Percentiles rank a stretch among this genome's conserved stretches.
Conservation (phyloP, 1,140 invertebrate genomes). For the Paraescarpia echinospica region DNA sequence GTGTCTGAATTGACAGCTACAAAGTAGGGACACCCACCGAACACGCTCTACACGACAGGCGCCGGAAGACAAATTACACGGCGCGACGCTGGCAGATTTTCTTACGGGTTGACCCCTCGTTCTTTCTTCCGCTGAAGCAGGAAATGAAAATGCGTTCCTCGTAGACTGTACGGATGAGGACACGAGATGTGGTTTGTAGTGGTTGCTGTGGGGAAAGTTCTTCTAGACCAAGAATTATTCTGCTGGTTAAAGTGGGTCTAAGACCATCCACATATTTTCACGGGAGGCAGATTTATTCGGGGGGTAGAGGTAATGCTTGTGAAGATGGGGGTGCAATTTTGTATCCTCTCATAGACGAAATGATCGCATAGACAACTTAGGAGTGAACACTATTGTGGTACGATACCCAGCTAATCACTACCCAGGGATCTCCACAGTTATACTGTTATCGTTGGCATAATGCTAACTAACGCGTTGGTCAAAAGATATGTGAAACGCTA, state of each 20-base stretch:
- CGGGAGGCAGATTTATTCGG: too few species aligned
- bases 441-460: too few species aligned
- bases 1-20: background rate
- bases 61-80: background rate
- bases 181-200: background rate
- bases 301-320: too few species aligned
- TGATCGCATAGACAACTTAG: too few species aligned
- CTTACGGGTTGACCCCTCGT: background rate
- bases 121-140: background rate
- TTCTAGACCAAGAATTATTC: background rate
- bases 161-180: background rate
- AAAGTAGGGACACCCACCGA: background rate
- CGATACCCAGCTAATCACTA: too few species aligned
- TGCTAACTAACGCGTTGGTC: too few species aligned
- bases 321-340: too few species aligned
- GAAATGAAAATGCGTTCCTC: background rate
- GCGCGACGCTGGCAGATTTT: background rate
- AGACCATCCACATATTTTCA: too few species aligned
- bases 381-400: too few species aligned
- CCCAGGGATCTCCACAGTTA: too few species aligned
- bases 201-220: background rate
- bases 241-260: background rate
- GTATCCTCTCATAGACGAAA: too few species aligned
- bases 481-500: too few species aligned
- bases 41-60: background rate